Percentiles rank a stretch among this genome's conserved stretches.
These are phyloP conservation scores for Agrochola litura DNA, from an alignment of 2,888 invertebrate species.

Conservation along the genomic window DNA sequence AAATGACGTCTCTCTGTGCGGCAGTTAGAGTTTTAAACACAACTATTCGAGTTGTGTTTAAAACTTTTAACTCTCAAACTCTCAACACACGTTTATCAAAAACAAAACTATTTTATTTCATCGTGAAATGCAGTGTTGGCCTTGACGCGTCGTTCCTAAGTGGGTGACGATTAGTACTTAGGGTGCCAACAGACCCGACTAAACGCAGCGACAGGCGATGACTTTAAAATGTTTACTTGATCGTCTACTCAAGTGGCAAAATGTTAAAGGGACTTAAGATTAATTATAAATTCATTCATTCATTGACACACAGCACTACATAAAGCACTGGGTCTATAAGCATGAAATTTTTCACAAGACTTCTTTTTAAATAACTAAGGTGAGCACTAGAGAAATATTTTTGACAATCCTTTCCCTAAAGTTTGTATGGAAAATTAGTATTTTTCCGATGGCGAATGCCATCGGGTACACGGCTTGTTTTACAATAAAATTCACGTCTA, in stretches of 20 bases:
- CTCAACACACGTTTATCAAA: background rate
- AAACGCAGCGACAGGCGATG: slow-evolving; percentile 32
- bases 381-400: background rate
- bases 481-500: background rate
- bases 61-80: no score
- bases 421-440: background rate
- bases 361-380: background rate
- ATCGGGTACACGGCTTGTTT: background rate
- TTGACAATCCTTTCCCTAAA: no score
- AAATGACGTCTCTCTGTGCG: no score
- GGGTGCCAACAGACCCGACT: slow-evolving; percentile 13
- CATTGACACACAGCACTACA: no score
- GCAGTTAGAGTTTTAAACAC: background rate
- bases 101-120: slow-evolving; percentile 7
- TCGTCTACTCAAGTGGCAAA: slow-evolving; percentile 1
- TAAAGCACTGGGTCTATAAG: background rate
- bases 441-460: background rate
- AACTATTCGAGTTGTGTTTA: background rate
- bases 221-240: slow-evolving; percentile 18
- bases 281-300: background rate
- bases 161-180: slow-evolving; percentile 31
- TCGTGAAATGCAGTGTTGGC: slow-evolving; percentile 31
- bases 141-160: slow-evolving; percentile 43
- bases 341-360: no score
- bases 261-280: background rate